phyloP scores from a whole-genome alignment of 2,888 invertebrate genomes.

The Eupsilia transversa region DNA sequence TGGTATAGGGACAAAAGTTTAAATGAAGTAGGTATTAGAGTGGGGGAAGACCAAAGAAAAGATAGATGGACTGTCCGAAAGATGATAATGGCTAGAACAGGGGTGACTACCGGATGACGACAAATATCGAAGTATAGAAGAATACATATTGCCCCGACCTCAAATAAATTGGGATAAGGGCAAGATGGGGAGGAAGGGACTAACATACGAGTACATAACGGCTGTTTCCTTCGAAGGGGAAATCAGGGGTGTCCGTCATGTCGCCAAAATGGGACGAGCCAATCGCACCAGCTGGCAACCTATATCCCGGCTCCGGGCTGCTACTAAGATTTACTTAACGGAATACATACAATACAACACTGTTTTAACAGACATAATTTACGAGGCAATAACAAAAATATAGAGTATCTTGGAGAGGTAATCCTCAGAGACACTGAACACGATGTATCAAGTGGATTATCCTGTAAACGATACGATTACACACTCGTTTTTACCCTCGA shows the following conservation, averaged over 20 bases:
- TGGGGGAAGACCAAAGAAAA: background rate
- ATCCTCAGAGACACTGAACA: slow-evolving; percentile 9
- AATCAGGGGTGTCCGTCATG: background rate
- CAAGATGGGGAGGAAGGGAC: background rate
- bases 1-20: background rate
- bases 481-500: background rate
- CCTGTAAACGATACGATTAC: background rate
- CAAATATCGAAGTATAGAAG: background rate
- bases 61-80: too few species aligned
- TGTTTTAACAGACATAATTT: too few species aligned
- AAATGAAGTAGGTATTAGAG: background rate
- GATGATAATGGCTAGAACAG: background rate
- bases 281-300: background rate
- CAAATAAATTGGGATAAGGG: background rate
- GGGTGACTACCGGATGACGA: background rate
- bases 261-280: too few species aligned
- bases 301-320: background rate
- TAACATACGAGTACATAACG: background rate
- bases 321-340: too few species aligned
- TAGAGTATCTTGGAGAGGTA: background rate
- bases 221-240: background rate
- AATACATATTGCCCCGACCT: background rate
- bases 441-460: slow-evolving; percentile 24
- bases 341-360: background rate
- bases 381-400: background rate